Conservation (phyloP, 2,797 vertebrate genomes). For the Euphonia xanthogaster region DNA sequence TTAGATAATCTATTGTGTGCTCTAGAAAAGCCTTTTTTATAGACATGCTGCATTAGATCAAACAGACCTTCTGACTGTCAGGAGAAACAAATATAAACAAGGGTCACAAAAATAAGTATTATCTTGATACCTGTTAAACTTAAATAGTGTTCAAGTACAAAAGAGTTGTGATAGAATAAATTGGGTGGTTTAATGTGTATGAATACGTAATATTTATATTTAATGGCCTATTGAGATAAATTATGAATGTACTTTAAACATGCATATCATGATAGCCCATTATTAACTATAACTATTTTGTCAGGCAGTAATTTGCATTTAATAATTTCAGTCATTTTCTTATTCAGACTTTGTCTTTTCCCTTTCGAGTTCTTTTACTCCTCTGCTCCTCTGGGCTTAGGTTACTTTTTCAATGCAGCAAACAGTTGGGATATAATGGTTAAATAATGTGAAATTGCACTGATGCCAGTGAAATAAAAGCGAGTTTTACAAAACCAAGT, state of each 20-base stretch:
- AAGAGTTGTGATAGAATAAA: not conserved
- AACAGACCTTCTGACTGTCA: not conserved
- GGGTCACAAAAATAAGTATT: constrained; percentile 11
- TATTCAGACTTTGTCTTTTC: constrained; percentile 39
- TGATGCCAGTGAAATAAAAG: constrained; percentile 84
- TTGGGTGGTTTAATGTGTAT: not conserved
- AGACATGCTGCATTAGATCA: not conserved
- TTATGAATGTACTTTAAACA: constrained; percentile 32
- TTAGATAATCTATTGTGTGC: not conserved
- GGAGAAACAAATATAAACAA: not conserved
- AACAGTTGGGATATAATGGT: constrained; percentile 77
- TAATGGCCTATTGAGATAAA: not conserved
- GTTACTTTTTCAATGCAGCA: constrained; percentile 68
- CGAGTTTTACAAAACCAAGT: constrained; percentile 83
- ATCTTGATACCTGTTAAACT: not conserved
- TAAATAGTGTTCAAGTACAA: not conserved
- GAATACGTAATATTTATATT: not conserved
- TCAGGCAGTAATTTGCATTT: constrained; percentile 50
- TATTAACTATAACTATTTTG: constrained; percentile 28
- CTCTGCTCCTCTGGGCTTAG: constrained; percentile 32
- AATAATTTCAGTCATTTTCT: constrained; percentile 45
- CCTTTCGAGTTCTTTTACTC: constrained; percentile 44
- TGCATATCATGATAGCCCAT: not conserved
- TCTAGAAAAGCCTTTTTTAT: not conserved
- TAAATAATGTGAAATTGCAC: constrained; percentile 82